Evolutionary conservation across 2,888 invertebrate genomes (phyloP).

Genomic region (Drosophila kanekoi): DNA sequence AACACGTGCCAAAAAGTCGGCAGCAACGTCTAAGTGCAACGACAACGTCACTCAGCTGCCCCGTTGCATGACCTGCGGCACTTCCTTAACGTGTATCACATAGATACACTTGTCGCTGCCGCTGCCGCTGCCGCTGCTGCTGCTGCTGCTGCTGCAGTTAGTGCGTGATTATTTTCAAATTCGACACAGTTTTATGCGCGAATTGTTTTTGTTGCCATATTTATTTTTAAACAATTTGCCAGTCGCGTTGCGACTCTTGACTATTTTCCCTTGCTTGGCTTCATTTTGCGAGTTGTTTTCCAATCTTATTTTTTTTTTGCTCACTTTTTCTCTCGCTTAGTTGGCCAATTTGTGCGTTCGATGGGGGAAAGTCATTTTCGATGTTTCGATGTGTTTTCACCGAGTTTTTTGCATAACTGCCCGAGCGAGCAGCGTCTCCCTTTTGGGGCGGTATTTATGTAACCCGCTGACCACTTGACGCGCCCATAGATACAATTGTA

Average conservation of each 20-base stretch:
- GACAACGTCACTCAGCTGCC: slow-evolving; percentile 70
- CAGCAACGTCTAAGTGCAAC: slow-evolving; percentile 62
- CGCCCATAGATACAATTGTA: slow-evolving; percentile 61
- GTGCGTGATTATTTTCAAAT: slow-evolving; percentile 81
- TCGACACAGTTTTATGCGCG: slow-evolving; percentile 77
- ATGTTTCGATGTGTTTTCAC: slow-evolving; percentile 66
- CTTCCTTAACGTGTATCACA: slow-evolving; percentile 48
- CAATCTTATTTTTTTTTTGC: slow-evolving; percentile 13
- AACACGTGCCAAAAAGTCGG: slow-evolving; percentile 74
- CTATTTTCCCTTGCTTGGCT: slow-evolving; percentile 57
- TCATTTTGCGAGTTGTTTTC: slow-evolving; percentile 38
- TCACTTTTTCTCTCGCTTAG: slow-evolving; percentile 30
- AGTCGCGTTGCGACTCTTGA: slow-evolving; percentile 35
- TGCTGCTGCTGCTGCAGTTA: slow-evolving; percentile 72
- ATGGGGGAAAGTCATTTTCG: slow-evolving; percentile 73
- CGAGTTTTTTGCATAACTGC: slow-evolving; percentile 75
- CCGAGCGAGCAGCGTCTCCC: slow-evolving; percentile 38
- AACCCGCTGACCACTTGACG: slow-evolving; percentile 57
- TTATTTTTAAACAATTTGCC: slow-evolving; percentile 73
- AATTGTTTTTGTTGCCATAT: slow-evolving; percentile 73
- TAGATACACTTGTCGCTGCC: slow-evolving; percentile 46
- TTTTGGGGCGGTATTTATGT: slow-evolving; percentile 59
- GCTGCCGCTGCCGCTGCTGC: slow-evolving; percentile 29
- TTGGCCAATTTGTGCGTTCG: slow-evolving; percentile 48
- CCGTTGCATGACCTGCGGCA: slow-evolving; percentile 51